Evolutionary conservation across 2,888 invertebrate genomes (phyloP), one percentile per base, ranked within the genome.

Genomic region (Lathronympha strigana): DNA sequence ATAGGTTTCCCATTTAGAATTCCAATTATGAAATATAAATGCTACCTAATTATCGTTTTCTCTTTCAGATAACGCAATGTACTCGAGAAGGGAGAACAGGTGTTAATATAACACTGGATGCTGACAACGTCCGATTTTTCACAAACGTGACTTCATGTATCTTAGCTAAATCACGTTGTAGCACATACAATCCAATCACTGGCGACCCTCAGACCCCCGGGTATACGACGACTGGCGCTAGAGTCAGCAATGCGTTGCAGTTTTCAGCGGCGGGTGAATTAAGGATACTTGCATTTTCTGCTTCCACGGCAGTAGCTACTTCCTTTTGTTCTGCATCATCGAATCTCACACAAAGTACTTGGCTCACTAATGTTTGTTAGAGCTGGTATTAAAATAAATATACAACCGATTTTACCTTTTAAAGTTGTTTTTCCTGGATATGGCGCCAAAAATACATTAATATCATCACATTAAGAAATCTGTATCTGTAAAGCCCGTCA

Each of bases 71-170:
- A 47, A 90, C 87, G 8, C 91, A 92, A 69, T 93, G 93, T 68
- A 93, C 92, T 6, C 81, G 91, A 63, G 92, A 92, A 83, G 90
- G 93, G 2, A 86, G 91, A 72, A 89, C 88, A 5, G 89, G 92
- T 25, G 84, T 93, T 31, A 88, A 91, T 67, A 86, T 93, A 66
- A 86, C 88, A 19, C 57, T 88, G 15, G 93, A 93, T 71, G 84
- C 82, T 15, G 92, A 93, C 69, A 93, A 93, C 73, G 84, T 93
- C n/a, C 77, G 85, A 33, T 93, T 93, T 73, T 94, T 88, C 74
- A 93, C 92, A 28, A 95, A 95, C 76, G 93, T 94, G 33, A 95
- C 94, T 2, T 93, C 94, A 9, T 95, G 95, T 76, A 92, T 95
- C 67, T 80, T 95, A 64, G 94, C 95, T 0, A 93, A 93, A 74